Evolutionary conservation across 2,888 invertebrate species (phyloP).

Genomic region (Drosophila mimica): DNA sequence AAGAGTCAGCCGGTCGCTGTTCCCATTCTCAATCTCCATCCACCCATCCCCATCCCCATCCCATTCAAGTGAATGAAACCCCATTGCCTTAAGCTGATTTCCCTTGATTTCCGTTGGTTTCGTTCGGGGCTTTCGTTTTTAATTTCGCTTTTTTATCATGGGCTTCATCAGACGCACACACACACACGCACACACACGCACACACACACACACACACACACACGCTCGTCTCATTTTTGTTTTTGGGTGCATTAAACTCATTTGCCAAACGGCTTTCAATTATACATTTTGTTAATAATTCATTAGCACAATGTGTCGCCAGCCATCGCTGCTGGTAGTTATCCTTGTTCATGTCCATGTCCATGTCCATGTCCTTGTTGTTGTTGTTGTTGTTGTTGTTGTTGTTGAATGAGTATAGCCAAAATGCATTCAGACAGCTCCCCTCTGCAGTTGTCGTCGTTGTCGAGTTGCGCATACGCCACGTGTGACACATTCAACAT

Average conservation of each 20-base stretch:
- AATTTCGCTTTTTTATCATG: constrained; percentile 49
- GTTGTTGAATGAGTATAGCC: constrained; percentile 40
- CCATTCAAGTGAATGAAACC: neutral
- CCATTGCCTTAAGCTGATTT: constrained; percentile 69
- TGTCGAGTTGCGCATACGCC: constrained; percentile 52
- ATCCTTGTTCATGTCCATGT: constrained; percentile 26
- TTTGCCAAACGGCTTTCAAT: constrained; percentile 82
- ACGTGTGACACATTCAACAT: constrained; percentile 39
- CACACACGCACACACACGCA: neutral
- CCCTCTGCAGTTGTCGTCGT: neutral
- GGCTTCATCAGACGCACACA: constrained; percentile 21
- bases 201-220: constrained; percentile 5
- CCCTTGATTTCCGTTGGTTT: constrained; percentile 60
- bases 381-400: constrained; percentile 21
- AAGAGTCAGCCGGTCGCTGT: constrained; percentile 52
- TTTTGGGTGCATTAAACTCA: constrained; percentile 71
- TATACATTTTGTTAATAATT: constrained; percentile 83
- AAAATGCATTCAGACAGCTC: constrained; percentile 54
- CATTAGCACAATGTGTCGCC: constrained; percentile 80
- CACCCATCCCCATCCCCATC: neutral
- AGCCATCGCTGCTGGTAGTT: constrained; percentile 25
- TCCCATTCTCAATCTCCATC: neutral
- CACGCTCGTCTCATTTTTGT: constrained; percentile 4
- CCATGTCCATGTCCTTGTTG: constrained; percentile 5
- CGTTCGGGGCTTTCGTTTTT: constrained; percentile 34